Evolutionary conservation across 2,888 invertebrate species (phyloP).

Genomic region (Drosophila hamatofila): DNA sequence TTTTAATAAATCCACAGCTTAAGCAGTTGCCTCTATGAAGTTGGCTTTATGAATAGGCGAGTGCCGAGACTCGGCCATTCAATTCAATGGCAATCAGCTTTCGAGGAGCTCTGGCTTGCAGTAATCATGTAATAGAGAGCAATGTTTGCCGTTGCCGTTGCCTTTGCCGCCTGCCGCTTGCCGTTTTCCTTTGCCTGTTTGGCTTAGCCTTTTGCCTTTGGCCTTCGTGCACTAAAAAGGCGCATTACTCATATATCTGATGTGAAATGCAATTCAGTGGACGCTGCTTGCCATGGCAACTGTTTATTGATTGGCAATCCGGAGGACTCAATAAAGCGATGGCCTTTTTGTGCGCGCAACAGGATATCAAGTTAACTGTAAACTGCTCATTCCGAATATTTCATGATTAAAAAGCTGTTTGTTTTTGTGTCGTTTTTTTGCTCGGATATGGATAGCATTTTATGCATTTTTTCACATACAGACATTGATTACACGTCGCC

Average conservation of each 20-base stretch:
- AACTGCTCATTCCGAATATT: constrained; percentile 20
- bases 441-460: not conserved
- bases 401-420: not conserved
- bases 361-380: constrained; percentile 11
- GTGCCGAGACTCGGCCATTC: not conserved
- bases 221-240: constrained; percentile 5
- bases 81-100: constrained; percentile 9
- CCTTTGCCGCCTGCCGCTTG: not conserved
- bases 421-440: not conserved
- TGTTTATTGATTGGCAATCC: constrained; percentile 20
- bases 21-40: constrained; percentile 2
- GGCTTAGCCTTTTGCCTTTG: constrained; percentile 7
- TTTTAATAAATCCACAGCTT: constrained; percentile 22
- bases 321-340: constrained; percentile 15
- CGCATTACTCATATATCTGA: constrained; percentile 17
- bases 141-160: constrained; percentile 10
- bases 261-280: constrained; percentile 18
- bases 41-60: constrained; percentile 3
- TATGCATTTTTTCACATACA: constrained; percentile 1
- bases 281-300: constrained; percentile 36
- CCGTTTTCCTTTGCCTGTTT: not conserved
- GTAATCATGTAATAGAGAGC: constrained; percentile 14
- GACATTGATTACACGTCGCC: not conserved
- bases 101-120: not conserved
- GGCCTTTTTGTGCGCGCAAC: constrained; percentile 15